phyloP scores from a whole-genome alignment of 2,888 invertebrate species.

The Rugalucina vietnamica region DNA sequence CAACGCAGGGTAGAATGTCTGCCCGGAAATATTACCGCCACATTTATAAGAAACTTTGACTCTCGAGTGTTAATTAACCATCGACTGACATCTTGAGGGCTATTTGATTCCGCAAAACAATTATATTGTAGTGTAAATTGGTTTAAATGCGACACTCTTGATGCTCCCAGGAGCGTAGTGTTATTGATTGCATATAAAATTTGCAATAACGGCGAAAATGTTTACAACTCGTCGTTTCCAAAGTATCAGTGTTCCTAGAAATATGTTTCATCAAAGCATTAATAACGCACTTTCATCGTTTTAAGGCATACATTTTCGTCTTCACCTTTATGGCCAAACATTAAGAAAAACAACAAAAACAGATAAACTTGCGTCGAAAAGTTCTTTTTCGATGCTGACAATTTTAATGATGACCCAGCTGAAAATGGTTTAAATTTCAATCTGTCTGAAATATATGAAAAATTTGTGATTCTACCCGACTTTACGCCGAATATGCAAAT shows the following conservation, averaged over 20 bases:
- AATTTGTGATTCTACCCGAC: no score
- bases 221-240: no score
- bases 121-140: background rate
- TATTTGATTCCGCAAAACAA: background rate
- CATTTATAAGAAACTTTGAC: background rate
- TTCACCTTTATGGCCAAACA: background rate
- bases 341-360: no score
- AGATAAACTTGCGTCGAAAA: no score
- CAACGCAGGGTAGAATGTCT: background rate
- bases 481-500: no score
- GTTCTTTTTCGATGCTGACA: no score
- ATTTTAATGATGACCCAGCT: no score
- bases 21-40: background rate
- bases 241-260: no score
- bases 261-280: background rate
- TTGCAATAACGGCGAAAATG: background rate
- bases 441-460: no score
- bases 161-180: background rate
- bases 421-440: no score
- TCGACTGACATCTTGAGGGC: slow-evolving; percentile 12
- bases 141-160: slow-evolving; percentile 5
- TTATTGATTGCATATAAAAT: background rate
- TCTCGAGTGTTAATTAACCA: slow-evolving; percentile 9
- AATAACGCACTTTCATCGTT: background rate
- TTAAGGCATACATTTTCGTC: background rate